Evolutionary conservation across 2,888 invertebrate genomes (phyloP), one percentile per base, ranked within the genome.

Genomic region (Iphiclides podalirius): DNA sequence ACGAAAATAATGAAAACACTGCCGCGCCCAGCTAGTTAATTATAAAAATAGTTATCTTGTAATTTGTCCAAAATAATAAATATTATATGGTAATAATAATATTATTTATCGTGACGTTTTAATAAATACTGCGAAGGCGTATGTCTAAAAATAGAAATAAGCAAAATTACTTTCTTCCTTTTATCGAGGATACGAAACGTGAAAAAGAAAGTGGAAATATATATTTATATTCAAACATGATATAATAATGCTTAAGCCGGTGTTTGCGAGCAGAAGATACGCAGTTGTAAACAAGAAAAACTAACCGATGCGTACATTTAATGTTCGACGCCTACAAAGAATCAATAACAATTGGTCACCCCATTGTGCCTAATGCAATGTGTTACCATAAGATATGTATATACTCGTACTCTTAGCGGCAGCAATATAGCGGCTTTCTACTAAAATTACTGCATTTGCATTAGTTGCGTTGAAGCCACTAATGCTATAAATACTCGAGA

Each of bases 21-120:
- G 37, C 17, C 13, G 16, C 13, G 28, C 16, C 36, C 42, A 31
- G 7, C 20, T 41, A 40, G 26, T 40, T 35, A 35, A 35, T 40
- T 40, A 26, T 26, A 35, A 11, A 11, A 47, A 47, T 40, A 39
- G 40, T 40, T 7, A 28, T 33, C 15, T 28, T 16, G 31, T 31
- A 31, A 11, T 31, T 31, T 11, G 31, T 31, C 11, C 4, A 31
- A 3, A 31, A 31, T 12, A 31, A 31, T 7, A 7, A 20, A 4
- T 20, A 4, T 20, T 20, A 20, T 20, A 20, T 3, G 20, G 4
- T 20, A 20, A 20, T 6, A 4, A 20, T 20, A 20, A 20, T 20
- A 20, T 20, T n/a, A n/a, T n/a, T n/a, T n/a, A n/a, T n/a, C n/a
- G n/a, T n/a, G n/a, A n/a, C n/a, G n/a, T n/a, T n/a, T n/a, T n/a